Evolutionary conservation across 2,797 vertebrate species (phyloP).

Genomic region (Mastacembelus armatus): DNA sequence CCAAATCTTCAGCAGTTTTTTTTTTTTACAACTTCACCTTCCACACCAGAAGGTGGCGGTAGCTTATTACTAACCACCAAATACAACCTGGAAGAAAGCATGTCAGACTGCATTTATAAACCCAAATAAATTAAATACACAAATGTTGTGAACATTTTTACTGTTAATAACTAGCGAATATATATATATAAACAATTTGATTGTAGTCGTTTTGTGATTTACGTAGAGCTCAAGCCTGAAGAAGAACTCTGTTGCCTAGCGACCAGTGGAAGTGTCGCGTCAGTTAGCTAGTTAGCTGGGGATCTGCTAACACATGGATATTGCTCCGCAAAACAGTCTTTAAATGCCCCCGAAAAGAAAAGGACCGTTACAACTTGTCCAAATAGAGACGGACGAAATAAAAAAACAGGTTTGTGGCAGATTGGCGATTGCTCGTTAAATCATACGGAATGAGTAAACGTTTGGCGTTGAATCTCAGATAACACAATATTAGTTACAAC

Average conservation of each 20-base stretch:
- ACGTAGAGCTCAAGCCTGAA: not conserved
- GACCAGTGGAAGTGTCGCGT: slow-evolving; percentile 45
- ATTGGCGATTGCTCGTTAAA: not conserved
- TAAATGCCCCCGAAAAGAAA: slow-evolving; percentile 80
- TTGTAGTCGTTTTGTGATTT: fast-evolving
- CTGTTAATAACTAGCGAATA: too few relatives aligned
- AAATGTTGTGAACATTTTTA: fast-evolving
- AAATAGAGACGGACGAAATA: slow-evolving; percentile 76
- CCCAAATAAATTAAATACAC: not conserved
- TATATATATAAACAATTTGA: fast-evolving
- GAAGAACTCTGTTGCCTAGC: slow-evolving; percentile 64
- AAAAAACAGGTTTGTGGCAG: slow-evolving; percentile 71
- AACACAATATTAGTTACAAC: too few relatives aligned
- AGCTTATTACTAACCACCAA: fast-evolving
- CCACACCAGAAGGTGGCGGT: slow-evolving; percentile 49
- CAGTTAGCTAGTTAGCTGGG: slow-evolving; percentile 6
- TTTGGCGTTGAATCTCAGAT: too few relatives aligned
- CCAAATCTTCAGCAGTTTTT: too few relatives aligned
- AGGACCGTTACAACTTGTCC: slow-evolving; percentile 76
- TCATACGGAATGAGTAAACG: too few relatives aligned
- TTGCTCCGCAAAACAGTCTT: not conserved
- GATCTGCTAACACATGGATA: slow-evolving; percentile 14
- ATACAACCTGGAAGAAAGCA: not conserved
- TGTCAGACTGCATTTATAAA: not conserved
- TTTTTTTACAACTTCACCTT: not conserved